Evolutionary conservation across 2,113 vertebrate genomes (phyloP).

Genomic region (Notothenia rossii): DNA sequence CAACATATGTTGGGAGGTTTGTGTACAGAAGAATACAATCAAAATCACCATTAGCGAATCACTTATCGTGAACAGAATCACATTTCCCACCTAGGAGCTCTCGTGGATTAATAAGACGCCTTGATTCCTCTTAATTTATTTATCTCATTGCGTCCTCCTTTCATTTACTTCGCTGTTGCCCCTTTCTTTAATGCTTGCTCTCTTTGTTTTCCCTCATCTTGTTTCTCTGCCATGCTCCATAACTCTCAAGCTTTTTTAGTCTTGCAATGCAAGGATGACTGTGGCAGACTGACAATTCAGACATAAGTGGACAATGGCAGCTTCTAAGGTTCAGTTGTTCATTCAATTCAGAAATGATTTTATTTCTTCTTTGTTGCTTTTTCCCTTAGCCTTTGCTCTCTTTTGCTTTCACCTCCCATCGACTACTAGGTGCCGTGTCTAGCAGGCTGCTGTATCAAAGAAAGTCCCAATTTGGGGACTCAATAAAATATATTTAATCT

Average conservation of each 20-base stretch:
- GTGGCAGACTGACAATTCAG: no score
- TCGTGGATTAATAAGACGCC: slow-evolving; percentile 34
- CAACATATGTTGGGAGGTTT: slow-evolving; percentile 76
- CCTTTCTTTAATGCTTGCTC: background rate
- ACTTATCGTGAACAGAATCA: slow-evolving; percentile 61
- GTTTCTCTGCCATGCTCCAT: slow-evolving; percentile 12
- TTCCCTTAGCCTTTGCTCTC: no score
- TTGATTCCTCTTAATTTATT: slow-evolving; percentile 25
- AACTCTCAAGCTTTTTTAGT: slow-evolving; percentile 17
- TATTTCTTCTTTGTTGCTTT: no score
- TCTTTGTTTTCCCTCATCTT: background rate
- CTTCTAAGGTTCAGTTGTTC: background rate
- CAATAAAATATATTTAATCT: no score
- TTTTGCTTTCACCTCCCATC: no score
- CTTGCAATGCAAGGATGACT: background rate
- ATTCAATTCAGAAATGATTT: no score
- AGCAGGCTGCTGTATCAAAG: no score
- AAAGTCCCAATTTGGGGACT: no score
- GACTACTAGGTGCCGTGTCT: no score
- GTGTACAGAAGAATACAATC: slow-evolving; percentile 73
- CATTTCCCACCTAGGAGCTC: slow-evolving; percentile 50
- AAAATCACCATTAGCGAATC: slow-evolving; percentile 76
- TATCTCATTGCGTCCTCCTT: background rate
- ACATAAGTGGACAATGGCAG: background rate
- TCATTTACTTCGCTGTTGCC: background rate